Percentiles rank a stretch among this genome's conserved stretches.
Evolutionary conservation across 2,888 invertebrate genomes (phyloP).

Genomic region (Aleiodes leptofemur): DNA sequence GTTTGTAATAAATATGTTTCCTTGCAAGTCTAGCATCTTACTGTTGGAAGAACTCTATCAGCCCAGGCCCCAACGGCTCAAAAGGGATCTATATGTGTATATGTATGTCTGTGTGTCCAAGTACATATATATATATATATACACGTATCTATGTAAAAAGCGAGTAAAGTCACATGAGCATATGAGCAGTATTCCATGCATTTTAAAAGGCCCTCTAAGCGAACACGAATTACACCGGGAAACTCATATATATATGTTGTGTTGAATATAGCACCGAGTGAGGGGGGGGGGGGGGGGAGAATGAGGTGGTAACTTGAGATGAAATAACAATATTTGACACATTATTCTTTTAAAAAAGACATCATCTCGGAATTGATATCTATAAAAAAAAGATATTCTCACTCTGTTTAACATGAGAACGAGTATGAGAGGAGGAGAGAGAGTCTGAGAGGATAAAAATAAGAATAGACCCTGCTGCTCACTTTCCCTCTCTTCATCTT

Average conservation of each 20-base stretch:
- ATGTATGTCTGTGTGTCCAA: conserved; percentile 3
- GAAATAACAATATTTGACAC: conserved; percentile 41
- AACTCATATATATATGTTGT: conserved; percentile 23
- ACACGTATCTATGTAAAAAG: conserved; percentile 42
- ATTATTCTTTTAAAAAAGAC: conserved; percentile 11
- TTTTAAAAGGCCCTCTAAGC: conserved; percentile 61
- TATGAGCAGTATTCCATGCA: conserved; percentile 60
- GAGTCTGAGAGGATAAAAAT: not conserved
- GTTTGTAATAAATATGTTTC: conserved; percentile 25
- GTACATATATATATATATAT: conserved; percentile 14
- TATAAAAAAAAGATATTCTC: conserved; percentile 16
- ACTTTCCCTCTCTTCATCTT: not conserved
- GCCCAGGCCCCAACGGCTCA: conserved; percentile 36
- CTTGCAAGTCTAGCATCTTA: conserved; percentile 39
- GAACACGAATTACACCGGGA: conserved; percentile 56
- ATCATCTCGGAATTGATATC: conserved; percentile 24
- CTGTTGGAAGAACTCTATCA: conserved; percentile 37
- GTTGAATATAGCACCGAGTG: conserved; percentile 19
- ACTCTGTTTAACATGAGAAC: too few species aligned
- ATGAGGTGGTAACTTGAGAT: conserved; percentile 21
- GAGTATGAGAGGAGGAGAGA: not conserved
- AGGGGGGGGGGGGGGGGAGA: not conserved
- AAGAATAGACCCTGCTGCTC: not conserved
- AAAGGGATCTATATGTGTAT: conserved; percentile 30
- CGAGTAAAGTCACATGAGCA: conserved; percentile 43